These are phyloP conservation scores for Clytia hemisphaerica DNA, from an alignment of 30 jellyfish, hydroid and myxozoan genomes.

Conservation along the genomic window DNA sequence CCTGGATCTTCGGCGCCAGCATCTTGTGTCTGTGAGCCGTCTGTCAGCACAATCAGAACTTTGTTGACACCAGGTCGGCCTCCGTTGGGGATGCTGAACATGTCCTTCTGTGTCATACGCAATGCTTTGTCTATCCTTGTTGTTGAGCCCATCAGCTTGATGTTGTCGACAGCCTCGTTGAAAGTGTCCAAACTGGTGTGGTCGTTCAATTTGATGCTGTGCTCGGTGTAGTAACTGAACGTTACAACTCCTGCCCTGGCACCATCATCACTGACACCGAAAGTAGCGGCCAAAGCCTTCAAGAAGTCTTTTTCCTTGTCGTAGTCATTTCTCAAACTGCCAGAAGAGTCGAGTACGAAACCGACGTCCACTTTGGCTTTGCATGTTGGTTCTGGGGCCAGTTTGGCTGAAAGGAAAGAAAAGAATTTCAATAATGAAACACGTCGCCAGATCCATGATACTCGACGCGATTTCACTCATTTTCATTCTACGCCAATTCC, in stretches of 20 bases:
- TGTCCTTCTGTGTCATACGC: slow-evolving; percentile 50
- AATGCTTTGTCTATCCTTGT: slow-evolving; percentile 90
- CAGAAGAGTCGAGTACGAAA: slow-evolving; percentile 89
- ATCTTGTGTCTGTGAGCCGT: slow-evolving; percentile 77
- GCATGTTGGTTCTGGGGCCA: slow-evolving; percentile 14
- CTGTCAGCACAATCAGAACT: slow-evolving; percentile 64
- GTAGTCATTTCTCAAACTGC: slow-evolving; percentile 71
- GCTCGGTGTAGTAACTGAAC: slow-evolving; percentile 75
- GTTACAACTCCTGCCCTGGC: slow-evolving; percentile 77
- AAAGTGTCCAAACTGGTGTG: slow-evolving; percentile 41
- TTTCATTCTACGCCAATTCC: too few relatives aligned
- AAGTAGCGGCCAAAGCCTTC: slow-evolving; percentile 52
- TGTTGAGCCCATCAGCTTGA: slow-evolving; percentile 75
- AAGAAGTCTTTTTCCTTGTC: slow-evolving; percentile 74
- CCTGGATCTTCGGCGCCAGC: slow-evolving; percentile 77
- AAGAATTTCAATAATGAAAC: not conserved
- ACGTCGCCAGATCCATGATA: too few relatives aligned
- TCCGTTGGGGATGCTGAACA: slow-evolving; percentile 45
- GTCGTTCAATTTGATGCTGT: slow-evolving; percentile 54
- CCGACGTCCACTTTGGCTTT: slow-evolving; percentile 71
- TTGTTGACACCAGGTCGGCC: slow-evolving; percentile 67
- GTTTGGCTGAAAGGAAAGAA: not conserved
- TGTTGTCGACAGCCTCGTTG: slow-evolving; percentile 67
- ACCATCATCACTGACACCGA: slow-evolving; percentile 55
- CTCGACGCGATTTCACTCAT: too few relatives aligned